Conservation (phyloP, 2,113 vertebrate genomes). For the Oxyura jamaicensis region DNA sequence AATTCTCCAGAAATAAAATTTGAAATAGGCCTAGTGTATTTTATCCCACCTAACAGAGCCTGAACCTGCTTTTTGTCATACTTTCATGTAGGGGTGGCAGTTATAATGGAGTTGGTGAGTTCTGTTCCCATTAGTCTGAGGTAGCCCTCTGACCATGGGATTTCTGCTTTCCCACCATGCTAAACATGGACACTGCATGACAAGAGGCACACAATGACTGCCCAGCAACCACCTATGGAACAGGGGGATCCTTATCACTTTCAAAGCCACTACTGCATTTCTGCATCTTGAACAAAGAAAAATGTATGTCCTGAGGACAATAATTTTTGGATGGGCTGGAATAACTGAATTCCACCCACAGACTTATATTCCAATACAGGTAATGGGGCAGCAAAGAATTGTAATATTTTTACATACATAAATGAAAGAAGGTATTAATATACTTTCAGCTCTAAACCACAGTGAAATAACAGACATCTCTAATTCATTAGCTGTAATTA, state of each 20-base stretch:
- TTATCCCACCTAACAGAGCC: neutral
- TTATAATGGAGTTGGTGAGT: neutral
- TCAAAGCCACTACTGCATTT: neutral
- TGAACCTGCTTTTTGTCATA: neutral
- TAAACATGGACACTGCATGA: rapidly evolving
- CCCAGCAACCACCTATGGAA: neutral
- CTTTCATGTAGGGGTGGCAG: neutral
- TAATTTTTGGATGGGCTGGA: neutral
- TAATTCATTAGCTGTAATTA: neutral
- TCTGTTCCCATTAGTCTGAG: neutral
- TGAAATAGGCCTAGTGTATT: neutral
- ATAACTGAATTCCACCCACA: neutral
- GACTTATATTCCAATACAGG: neutral
- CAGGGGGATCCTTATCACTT: neutral
- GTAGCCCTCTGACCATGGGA: neutral
- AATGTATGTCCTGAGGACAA: neutral
- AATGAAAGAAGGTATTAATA: neutral
- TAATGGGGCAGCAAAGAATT: neutral
- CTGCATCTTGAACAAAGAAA: neutral
- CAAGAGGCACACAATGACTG: rapidly evolving
- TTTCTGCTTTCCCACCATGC: neutral
- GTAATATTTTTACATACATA: neutral
- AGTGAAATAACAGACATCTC: neutral
- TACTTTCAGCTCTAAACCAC: neutral
- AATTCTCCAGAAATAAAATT: neutral